Conservation (phyloP, 2,888 invertebrate species). For the Drosophila atroscutellata region DNA sequence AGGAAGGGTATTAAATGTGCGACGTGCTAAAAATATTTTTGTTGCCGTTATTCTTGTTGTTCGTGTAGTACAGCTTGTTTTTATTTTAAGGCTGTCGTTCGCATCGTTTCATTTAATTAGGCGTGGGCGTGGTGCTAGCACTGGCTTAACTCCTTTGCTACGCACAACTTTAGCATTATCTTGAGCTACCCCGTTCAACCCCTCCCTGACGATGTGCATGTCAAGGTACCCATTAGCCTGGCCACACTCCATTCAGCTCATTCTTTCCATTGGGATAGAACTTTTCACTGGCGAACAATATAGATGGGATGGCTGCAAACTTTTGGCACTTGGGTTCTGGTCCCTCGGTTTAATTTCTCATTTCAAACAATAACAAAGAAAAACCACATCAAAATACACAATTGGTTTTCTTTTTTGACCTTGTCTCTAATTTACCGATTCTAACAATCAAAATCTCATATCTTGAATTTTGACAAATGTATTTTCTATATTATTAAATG, state of each 20-base stretch:
- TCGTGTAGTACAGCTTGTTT: constrained; percentile 39
- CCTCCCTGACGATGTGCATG: constrained; percentile 15
- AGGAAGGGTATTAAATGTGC: neutral
- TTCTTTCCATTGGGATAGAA: constrained; percentile 1
- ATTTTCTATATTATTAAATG: neutral
- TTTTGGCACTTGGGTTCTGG: constrained; percentile 72
- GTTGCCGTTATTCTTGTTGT: constrained; percentile 7
- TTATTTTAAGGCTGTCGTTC: constrained; percentile 50
- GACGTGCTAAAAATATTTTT: neutral
- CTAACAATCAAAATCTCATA: neutral
- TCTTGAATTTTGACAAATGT: no score
- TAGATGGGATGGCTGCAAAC: constrained; percentile 63
- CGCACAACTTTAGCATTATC: constrained; percentile 34
- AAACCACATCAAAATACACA: neutral
- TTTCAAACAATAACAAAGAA: constrained; percentile 11
- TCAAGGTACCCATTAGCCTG: constrained; percentile 43
- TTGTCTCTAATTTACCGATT: neutral
- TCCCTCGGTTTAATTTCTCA: constrained; percentile 46
- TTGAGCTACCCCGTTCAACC: neutral
- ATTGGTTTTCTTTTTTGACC: neutral
- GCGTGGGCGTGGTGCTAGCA: constrained; percentile 38
- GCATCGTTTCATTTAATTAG: constrained; percentile 74
- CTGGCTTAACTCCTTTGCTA: constrained; percentile 57
- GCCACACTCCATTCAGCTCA: constrained; percentile 22
- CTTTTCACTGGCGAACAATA: constrained; percentile 52